Conservation (phyloP, 2,113 vertebrate genomes). For the Bambusicola thoracicus region DNA sequence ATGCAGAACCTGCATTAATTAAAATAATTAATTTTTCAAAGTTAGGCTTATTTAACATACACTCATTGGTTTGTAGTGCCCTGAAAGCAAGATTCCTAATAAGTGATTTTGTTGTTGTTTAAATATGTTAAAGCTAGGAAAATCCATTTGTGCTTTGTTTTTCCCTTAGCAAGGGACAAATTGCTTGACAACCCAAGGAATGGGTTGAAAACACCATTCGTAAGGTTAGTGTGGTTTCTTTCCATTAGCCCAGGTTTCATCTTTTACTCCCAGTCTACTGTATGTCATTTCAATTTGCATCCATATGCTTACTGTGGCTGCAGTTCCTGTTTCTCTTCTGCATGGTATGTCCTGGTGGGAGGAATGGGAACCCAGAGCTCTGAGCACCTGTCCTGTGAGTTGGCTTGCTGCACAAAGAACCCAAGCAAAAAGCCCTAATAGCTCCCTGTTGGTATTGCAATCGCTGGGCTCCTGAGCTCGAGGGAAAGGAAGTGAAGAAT, state of each 20-base stretch:
- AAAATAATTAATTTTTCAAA: neutral
- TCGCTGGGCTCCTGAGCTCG: neutral
- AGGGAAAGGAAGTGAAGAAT: neutral
- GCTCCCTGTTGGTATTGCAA: neutral
- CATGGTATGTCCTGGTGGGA: neutral
- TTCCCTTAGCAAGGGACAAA: neutral
- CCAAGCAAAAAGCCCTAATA: neutral
- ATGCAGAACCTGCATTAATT: neutral
- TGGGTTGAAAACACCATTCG: neutral
- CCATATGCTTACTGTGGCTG: neutral
- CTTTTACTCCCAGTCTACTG: neutral
- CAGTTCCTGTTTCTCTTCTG: neutral
- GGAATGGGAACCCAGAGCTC: neutral
- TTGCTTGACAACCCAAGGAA: neutral
- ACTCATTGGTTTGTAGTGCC: neutral
- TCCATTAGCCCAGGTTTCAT: neutral
- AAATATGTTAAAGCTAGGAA: neutral
- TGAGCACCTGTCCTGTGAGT: neutral
- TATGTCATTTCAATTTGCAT: neutral
- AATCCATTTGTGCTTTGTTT: neutral
- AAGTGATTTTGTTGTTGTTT: neutral
- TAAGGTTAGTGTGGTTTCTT: neutral
- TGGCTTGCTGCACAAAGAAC: accelerated
- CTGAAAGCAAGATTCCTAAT: neutral
- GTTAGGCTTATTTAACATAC: neutral